A percentile compares a stretch with the other conserved stretches of the same genome.
phyloP scores from a whole-genome alignment of 2,888 invertebrate genomes.

The Cryptus armator region DNA sequence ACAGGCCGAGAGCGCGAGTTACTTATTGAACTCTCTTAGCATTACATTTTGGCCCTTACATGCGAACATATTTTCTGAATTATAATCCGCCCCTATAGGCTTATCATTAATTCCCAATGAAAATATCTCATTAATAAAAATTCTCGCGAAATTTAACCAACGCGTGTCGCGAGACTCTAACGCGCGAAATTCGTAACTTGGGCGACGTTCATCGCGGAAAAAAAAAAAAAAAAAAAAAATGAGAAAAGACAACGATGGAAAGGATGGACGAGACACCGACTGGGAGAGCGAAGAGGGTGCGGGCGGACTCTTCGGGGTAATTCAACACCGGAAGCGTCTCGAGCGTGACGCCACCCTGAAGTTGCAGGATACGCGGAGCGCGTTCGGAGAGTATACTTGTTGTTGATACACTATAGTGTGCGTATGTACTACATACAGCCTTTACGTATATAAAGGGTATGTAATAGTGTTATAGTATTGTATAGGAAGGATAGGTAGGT shows the following conservation, averaged over 20 bases:
- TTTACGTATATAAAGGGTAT: not conserved
- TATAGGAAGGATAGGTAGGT: conserved; percentile 31
- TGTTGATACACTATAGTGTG: conserved; percentile 15
- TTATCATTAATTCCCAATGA: not conserved
- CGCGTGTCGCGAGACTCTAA: not conserved
- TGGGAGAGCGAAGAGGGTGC: conserved; percentile 70
- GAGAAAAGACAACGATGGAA: conserved; percentile 11
- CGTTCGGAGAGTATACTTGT: conserved; percentile 54
- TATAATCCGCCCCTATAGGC: not conserved
- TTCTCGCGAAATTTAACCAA: not conserved
- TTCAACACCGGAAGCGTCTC: conserved; percentile 85
- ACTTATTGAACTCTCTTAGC: conserved; percentile 9
- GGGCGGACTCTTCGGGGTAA: conserved; percentile 79
- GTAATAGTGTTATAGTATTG: not conserved
- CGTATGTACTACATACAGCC: not conserved
- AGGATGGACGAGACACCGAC: conserved; percentile 59
- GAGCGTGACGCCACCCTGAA: conserved; percentile 85
- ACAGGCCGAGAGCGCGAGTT: conserved; percentile 9
- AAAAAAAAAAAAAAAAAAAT: conserved; percentile 4
- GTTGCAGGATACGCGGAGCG: conserved; percentile 83
- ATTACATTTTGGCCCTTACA: conserved; percentile 1
- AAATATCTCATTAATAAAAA: not conserved
- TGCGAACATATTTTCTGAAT: conserved; percentile 2
- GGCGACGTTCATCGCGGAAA: conserved; percentile 22
- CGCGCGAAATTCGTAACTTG: not conserved